Percentiles rank a stretch among this genome's conserved stretches.
Evolutionary conservation across 2,888 invertebrate genomes (phyloP).

Genomic region (Eristalis intricaria): DNA sequence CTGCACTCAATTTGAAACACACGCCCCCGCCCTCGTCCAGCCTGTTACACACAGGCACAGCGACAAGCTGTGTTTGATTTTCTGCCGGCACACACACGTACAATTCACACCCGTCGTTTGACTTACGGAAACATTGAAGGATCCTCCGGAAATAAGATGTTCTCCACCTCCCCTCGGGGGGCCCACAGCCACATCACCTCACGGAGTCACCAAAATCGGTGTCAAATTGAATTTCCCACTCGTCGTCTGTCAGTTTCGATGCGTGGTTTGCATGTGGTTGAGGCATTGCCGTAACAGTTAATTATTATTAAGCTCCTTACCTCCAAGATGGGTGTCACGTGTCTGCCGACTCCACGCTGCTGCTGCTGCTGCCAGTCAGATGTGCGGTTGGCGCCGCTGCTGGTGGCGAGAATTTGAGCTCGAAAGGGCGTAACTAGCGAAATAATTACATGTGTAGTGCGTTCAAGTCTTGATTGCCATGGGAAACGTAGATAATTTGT

Average conservation of each 20-base stretch:
- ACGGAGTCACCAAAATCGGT: not conserved
- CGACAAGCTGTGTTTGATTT: not conserved
- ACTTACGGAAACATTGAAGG: not conserved
- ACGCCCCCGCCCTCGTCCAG: not conserved
- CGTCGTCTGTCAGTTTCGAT: not conserved
- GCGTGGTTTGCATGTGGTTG: conserved; percentile 18
- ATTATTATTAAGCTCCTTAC: conserved; percentile 40
- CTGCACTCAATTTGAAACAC: not conserved
- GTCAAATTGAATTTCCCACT: not conserved
- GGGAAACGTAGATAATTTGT: not conserved
- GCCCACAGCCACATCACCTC: not conserved
- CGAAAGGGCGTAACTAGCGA: not conserved
- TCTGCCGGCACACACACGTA: not conserved
- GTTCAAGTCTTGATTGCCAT: not conserved
- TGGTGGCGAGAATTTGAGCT: not conserved
- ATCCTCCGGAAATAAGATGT: not conserved
- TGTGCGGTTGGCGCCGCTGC: not conserved
- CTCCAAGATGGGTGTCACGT: conserved; percentile 24
- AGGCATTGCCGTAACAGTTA: conserved; percentile 14
- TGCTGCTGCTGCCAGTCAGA: not conserved
- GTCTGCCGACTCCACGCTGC: not conserved
- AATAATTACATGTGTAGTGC: not conserved
- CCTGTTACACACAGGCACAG: not conserved
- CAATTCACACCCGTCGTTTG: not conserved
- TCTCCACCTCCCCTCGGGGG: not conserved